phyloP scores from a whole-genome alignment of 2,888 invertebrate species.

The Coelopa pilipes region DNA sequence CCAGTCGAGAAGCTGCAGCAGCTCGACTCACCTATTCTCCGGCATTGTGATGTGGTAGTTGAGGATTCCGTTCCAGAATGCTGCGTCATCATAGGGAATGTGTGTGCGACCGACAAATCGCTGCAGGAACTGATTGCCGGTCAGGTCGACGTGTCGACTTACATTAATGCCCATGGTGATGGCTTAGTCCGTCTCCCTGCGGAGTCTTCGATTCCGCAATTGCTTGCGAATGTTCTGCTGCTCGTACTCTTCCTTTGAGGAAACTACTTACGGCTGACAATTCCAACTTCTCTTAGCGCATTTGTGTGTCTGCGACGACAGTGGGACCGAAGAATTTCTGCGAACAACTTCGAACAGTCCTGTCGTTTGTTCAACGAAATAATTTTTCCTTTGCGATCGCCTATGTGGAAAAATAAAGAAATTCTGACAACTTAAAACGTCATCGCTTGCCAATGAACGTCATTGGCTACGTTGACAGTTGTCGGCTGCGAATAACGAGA shows the following conservation, averaged over 20 bases:
- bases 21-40: conserved; percentile 72
- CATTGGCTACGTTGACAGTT: conserved; percentile 38
- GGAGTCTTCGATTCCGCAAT: conserved; percentile 5
- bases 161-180: conserved; percentile 81
- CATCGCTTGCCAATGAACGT: conserved; percentile 43
- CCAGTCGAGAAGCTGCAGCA: background rate
- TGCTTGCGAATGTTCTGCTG: background rate
- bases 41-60: conserved; percentile 91
- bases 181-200: background rate
- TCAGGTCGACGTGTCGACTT: conserved; percentile 82
- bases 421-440: conserved; percentile 44
- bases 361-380: conserved; percentile 39
- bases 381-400: conserved; percentile 20
- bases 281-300: conserved; percentile 15
- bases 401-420: conserved; percentile 42
- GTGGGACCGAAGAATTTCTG: background rate
- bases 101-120: conserved; percentile 77
- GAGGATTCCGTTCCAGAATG: conserved; percentile 93
- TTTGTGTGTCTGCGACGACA: background rate
- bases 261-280: no score
- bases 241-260: background rate
- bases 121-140: conserved; percentile 81
- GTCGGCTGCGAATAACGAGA: conserved; percentile 26
- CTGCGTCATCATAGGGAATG: conserved; percentile 87
- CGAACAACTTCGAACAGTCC: conserved; percentile 5